phyloP scores from a whole-genome alignment of 30 jellyfish, hydroid and myxozoan genomes.

The Nemopilema nomurai region DNA sequence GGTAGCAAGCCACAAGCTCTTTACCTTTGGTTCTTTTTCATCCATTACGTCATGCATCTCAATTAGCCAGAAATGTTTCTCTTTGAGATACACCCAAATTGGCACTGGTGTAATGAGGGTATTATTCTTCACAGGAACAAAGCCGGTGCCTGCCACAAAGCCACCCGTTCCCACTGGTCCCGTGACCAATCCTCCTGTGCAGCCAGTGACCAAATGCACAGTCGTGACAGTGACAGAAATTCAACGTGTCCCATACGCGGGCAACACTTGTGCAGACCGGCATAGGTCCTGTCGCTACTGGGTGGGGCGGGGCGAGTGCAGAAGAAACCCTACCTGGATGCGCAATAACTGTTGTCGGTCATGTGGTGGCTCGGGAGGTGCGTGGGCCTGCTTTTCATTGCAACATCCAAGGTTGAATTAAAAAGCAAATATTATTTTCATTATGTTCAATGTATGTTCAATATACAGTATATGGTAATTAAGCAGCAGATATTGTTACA shows the following conservation, averaged over 20 bases:
- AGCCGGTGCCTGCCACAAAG: conserved; percentile 44
- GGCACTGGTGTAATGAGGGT: background rate
- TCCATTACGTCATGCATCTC: too few species aligned
- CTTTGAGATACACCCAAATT: too few species aligned
- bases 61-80: background rate
- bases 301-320: conserved; percentile 74
- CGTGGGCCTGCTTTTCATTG: too few species aligned
- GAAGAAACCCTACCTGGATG: conserved; percentile 60
- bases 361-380: too few species aligned
- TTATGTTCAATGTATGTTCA: too few species aligned
- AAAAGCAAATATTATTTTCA: too few species aligned
- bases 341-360: conserved; percentile 2
- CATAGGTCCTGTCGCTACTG: conserved; percentile 27
- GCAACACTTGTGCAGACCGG: conserved; percentile 14
- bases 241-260: conserved; percentile 1
- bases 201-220: conserved; percentile 45
- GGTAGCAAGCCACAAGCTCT: too few species aligned
- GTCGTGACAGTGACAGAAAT: conserved; percentile 18
- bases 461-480: too few species aligned
- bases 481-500: too few species aligned
- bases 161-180: conserved; percentile 35
- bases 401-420: too few species aligned
- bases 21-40: too few species aligned
- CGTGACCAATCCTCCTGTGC: conserved; percentile 19
- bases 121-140: conserved; percentile 3